phyloP scores from a whole-genome alignment of 1,140 invertebrate species.

The Cotesia glomerata region DNA sequence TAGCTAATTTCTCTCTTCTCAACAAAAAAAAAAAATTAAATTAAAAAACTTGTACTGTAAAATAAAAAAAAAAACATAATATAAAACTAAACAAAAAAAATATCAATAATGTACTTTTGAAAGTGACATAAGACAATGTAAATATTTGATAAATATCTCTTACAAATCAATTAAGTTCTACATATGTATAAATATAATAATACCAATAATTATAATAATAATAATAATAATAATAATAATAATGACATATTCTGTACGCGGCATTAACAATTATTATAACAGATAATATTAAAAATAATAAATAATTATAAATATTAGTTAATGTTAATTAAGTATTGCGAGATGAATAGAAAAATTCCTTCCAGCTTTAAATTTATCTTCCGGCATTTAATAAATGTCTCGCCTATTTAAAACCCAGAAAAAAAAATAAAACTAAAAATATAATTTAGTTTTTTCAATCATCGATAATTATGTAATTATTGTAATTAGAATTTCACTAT shows the following conservation, averaged over 20 bases:
- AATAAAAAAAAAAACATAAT: background rate
- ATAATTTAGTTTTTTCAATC: constrained; percentile 29
- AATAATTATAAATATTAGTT: constrained; percentile 1
- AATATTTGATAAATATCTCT: no score
- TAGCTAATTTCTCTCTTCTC: no score
- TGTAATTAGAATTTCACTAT: constrained; percentile 62
- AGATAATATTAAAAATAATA: constrained; percentile 8
- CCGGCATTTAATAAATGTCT: background rate
- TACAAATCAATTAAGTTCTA: no score
- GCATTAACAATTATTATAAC: constrained; percentile 8
- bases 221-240: background rate
- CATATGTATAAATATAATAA: constrained; percentile 1
- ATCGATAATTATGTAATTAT: constrained; percentile 61
- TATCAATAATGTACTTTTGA: no score
- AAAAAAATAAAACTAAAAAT: background rate
- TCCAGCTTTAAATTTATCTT: background rate
- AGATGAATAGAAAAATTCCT: constrained; percentile 3
- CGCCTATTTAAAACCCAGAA: background rate
- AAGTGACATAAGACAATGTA: no score
- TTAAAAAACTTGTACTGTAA: no score
- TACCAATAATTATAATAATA: background rate
- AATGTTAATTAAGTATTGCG: background rate
- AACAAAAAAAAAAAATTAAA: no score
- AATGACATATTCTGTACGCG: background rate
- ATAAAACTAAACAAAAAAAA: no score